These are phyloP conservation scores for Agriopis leucophaearia DNA, from an alignment of 2,888 invertebrate genomes.

Conservation along the genomic window DNA sequence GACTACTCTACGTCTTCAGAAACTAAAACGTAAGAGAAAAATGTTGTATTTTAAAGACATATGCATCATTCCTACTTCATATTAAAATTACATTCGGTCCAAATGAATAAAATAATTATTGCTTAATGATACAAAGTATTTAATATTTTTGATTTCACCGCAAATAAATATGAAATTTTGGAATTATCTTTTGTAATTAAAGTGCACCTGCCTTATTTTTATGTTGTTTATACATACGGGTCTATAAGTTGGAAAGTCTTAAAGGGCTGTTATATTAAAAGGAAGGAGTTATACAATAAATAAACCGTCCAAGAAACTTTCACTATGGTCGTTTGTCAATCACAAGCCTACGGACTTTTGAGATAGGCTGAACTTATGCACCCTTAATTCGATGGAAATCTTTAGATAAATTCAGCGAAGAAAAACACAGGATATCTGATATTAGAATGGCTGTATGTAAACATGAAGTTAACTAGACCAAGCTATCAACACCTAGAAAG, in stretches of 20 bases:
- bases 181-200: conserved; percentile 41
- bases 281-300: conserved; percentile 19
- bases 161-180: conserved; percentile 42
- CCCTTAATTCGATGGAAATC: too few relatives aligned
- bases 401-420: too few relatives aligned
- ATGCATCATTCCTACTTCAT: conserved; percentile 43
- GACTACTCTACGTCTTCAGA: conserved; percentile 47
- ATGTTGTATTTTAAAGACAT: conserved; percentile 52
- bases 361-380: too few relatives aligned
- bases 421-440: too few relatives aligned
- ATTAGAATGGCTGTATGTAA: too few relatives aligned
- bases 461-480: too few relatives aligned
- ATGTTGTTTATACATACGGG: conserved; percentile 26
- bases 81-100: conserved; percentile 27
- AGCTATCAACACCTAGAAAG: too few relatives aligned
- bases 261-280: conserved; percentile 18
- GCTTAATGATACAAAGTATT: conserved; percentile 38
- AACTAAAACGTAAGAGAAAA: conserved; percentile 56
- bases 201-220: conserved; percentile 43
- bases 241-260: conserved; percentile 27
- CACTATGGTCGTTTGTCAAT: neutral
- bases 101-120: conserved; percentile 27
- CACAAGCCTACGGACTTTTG: too few relatives aligned
- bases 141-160: conserved; percentile 39
- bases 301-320: conserved; percentile 10